Evolutionary conservation across 1,140 invertebrate genomes (phyloP).

Genomic region (Brachionus plicatilis): DNA sequence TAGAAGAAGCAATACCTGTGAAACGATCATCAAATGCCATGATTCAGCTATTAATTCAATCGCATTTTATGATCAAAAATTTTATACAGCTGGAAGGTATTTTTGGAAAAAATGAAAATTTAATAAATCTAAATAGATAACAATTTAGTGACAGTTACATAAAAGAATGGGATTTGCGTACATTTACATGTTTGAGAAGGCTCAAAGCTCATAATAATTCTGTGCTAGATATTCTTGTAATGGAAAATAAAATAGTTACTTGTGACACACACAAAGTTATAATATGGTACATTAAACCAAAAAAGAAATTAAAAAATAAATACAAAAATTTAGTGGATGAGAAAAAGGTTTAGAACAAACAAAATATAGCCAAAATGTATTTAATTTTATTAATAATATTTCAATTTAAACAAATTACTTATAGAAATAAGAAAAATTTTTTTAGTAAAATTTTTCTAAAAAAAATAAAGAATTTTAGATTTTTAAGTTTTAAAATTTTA

Average conservation of each 20-base stretch:
- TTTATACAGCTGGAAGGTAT: slow-evolving; percentile 23
- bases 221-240: neutral
- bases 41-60: slow-evolving; percentile 15
- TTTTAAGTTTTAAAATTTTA: too few species aligned
- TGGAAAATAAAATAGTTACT: slow-evolving; percentile 24
- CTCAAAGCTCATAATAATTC: slow-evolving; percentile 11
- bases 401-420: too few species aligned
- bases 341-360: too few species aligned
- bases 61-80: slow-evolving; percentile 16
- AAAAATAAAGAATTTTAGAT: too few species aligned
- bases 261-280: neutral
- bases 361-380: too few species aligned
- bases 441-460: too few species aligned
- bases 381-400: too few species aligned
- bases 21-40: slow-evolving; percentile 18
- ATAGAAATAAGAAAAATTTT: too few species aligned
- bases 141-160: neutral
- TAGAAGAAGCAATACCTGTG: neutral
- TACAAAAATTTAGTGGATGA: neutral
- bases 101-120: neutral
- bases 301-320: neutral
- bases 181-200: slow-evolving; percentile 10
- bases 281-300: slow-evolving; percentile 1
- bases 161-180: slow-evolving; percentile 36
- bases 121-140: neutral